Evolutionary conservation across 1,140 invertebrate species (phyloP).

Genomic region (Trichonephila clavipes): DNA sequence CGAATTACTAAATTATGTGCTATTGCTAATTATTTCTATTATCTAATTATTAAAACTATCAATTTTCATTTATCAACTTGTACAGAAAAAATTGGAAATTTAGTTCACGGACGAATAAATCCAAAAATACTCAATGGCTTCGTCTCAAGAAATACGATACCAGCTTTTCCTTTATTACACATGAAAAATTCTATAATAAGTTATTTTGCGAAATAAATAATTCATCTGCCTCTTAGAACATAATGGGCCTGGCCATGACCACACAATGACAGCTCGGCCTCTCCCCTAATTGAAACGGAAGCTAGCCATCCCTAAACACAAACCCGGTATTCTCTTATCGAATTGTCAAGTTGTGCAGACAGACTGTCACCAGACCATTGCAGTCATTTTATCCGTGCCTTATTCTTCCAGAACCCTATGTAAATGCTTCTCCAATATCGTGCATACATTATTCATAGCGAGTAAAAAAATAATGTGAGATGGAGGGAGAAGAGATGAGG

Average conservation of each 20-base stretch:
- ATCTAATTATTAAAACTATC: too few relatives aligned
- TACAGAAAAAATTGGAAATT: too few relatives aligned
- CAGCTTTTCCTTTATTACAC: neutral
- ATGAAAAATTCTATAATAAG: neutral
- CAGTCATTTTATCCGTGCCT: constrained; percentile 62
- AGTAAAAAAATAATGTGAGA: neutral
- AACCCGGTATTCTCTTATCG: constrained; percentile 31
- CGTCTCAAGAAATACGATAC: neutral
- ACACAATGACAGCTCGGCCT: constrained; percentile 6
- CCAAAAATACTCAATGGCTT: neutral
- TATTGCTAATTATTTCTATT: too few relatives aligned
- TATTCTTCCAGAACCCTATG: neutral
- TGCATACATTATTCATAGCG: constrained; percentile 74
- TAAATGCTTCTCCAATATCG: constrained; percentile 73
- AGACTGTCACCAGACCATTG: constrained; percentile 33
- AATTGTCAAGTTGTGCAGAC: constrained; percentile 52
- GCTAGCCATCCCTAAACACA: neutral
- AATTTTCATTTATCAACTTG: too few relatives aligned
- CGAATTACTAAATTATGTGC: too few relatives aligned
- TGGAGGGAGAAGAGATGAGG: neutral
- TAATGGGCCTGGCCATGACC: constrained; percentile 17
- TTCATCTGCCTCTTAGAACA: neutral
- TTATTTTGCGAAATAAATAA: constrained; percentile 20
- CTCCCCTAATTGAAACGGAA: neutral
- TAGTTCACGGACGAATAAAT: too few relatives aligned